A percentile compares a stretch with the other conserved stretches of the same genome.
phyloP scores from a whole-genome alignment of 2,888 invertebrate species.

The Xylota sylvarum region DNA sequence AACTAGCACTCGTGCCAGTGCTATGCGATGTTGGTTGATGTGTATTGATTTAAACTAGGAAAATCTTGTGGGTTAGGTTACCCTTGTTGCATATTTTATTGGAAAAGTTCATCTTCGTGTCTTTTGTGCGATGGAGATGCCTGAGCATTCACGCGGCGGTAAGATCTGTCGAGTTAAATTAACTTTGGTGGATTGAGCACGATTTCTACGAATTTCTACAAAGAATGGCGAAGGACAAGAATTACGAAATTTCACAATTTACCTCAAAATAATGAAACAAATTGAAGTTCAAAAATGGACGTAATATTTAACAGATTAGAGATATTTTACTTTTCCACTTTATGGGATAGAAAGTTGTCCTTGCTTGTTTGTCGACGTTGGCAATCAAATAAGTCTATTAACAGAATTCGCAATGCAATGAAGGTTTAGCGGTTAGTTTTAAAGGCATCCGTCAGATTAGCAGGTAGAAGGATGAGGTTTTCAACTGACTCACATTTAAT shows the following conservation, averaged over 20 bases:
- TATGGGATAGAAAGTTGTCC: background rate
- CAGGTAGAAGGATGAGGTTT: too few relatives aligned
- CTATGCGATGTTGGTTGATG: background rate
- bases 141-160: background rate
- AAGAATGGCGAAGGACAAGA: background rate
- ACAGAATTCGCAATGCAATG: too few relatives aligned
- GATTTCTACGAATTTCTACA: slow-evolving; percentile 6
- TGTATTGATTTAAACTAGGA: slow-evolving; percentile 24
- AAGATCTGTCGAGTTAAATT: background rate
- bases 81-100: slow-evolving; percentile 40
- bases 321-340: background rate
- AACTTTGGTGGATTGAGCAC: background rate
- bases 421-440: too few relatives aligned
- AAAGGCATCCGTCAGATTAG: too few relatives aligned
- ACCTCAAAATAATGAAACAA: slow-evolving; percentile 5
- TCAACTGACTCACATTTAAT: too few relatives aligned
- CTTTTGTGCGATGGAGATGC: background rate
- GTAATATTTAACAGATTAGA: background rate
- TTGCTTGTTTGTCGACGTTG: background rate
- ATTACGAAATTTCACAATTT: background rate
- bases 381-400: too few relatives aligned
- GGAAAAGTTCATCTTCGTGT: background rate
- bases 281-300: slow-evolving; percentile 1
- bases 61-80: slow-evolving; percentile 23
- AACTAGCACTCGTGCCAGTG: background rate